These are phyloP conservation scores for Periophthalmodon schlosseri DNA, from an alignment of 2,113 vertebrate species.

Conservation along the genomic window DNA sequence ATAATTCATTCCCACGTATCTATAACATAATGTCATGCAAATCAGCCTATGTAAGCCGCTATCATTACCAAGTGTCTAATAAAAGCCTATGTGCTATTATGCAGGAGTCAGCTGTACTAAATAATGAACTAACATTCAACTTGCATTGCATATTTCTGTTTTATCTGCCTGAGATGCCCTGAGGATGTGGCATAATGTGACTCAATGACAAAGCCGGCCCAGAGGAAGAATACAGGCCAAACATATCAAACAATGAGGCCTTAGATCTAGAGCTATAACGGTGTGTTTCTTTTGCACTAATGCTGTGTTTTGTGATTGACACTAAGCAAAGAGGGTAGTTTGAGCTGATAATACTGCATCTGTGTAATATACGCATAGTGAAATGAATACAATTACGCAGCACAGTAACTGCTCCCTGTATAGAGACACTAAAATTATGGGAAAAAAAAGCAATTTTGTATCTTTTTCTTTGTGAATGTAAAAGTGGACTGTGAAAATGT, in stretches of 20 bases:
- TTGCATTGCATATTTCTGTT: constrained; percentile 71
- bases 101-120: constrained; percentile 60
- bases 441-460: no score
- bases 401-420: no score
- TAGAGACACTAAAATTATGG: no score
- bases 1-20: constrained; percentile 31
- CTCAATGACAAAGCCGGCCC: constrained; percentile 69
- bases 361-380: background rate
- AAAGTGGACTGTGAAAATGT: no score
- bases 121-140: constrained; percentile 72
- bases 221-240: constrained; percentile 40
- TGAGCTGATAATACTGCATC: background rate
- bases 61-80: constrained; percentile 27
- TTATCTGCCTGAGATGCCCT: constrained; percentile 62
- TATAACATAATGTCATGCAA: constrained; percentile 47
- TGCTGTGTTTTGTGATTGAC: background rate
- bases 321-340: background rate
- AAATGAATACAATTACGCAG: no score
- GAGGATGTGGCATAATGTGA: constrained; percentile 62
- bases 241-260: constrained; percentile 43
- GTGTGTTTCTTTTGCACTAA: background rate
- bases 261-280: constrained; percentile 24
- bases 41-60: constrained; percentile 27
- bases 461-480: no score
- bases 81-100: constrained; percentile 43